Evolutionary conservation across 2,797 vertebrate species (phyloP), one percentile per base, ranked within the genome.

Genomic region (Fundulus diaphanus): DNA sequence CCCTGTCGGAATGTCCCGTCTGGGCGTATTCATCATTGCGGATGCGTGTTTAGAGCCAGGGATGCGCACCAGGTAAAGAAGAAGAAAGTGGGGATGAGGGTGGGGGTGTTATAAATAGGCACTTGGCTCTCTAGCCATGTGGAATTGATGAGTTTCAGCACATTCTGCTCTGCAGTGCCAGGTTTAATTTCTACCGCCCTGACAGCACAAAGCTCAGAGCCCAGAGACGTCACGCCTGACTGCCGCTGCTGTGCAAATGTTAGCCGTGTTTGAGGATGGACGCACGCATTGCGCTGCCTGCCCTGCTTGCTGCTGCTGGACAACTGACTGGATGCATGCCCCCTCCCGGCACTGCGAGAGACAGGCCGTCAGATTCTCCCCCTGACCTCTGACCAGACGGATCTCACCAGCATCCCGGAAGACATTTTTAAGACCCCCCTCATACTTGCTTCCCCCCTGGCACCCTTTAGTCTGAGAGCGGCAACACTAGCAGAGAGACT

Each of bases 131-230:
- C 92, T 91, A 95, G 92, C 93, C 94, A 93, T 94, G 92, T 93
- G 94, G 92, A 94, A 94, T 94, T 94, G 94, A 95, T 95, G 94
- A 90, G 89, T 94, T 94, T 95, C 93, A 93, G 93, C 92, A 93
- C 91, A 92, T 94, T 94, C 88, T 92, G 91, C 90, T 92, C 90
- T 85, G 91, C 92, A 87, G 87, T 88, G 88, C 93, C 92, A 92
- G 92, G 84, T 94, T 93, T 95, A 85, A 95, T 95, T 95, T 95
- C 92, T 92, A 86, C 90, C 88, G 81, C 90, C 93, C 92, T 94
- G 94, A 94, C 93, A 93, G 93, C 90, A 82, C 86, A 87, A 93
- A 93, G 92, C 93, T 92, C 85, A 72, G 90, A 87, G 93, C 93
- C 93, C 78, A 65, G 89, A 94, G 93, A 94, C 87, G 88, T 92